These are phyloP conservation scores for Pseudolaguvia tuberculata DNA, from an alignment of 2,113 vertebrate species.

Conservation along the genomic window DNA sequence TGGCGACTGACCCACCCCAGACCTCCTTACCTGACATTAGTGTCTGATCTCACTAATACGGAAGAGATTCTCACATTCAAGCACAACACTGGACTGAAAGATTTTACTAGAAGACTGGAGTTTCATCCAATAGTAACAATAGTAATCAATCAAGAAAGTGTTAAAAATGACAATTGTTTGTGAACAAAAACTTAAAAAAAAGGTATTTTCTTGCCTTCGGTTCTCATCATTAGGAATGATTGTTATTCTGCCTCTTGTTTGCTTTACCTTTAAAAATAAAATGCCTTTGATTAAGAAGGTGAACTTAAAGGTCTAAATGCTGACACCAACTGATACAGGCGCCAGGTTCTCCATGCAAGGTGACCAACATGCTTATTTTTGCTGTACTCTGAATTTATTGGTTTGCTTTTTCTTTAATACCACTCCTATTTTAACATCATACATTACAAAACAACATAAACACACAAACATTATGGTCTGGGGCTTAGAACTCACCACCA, in stretches of 20 bases:
- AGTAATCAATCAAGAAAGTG: no score
- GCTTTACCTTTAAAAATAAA: slow-evolving; percentile 18
- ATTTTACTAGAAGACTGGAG: no score
- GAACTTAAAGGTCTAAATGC: neutral
- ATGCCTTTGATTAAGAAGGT: slow-evolving; percentile 2
- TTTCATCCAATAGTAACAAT: no score
- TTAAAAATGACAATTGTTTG: no score
- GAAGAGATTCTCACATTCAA: no score
- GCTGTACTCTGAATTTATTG: neutral
- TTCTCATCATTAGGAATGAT: neutral
- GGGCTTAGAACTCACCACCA: neutral
- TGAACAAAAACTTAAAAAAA: no score
- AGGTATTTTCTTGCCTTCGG: neutral
- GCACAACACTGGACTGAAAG: no score
- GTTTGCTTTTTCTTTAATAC: neutral
- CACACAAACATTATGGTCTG: neutral
- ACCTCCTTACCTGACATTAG: no score
- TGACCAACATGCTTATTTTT: slow-evolving; percentile 15
- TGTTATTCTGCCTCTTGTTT: neutral
- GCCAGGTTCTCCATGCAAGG: neutral
- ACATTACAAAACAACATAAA: slow-evolving; percentile 13
- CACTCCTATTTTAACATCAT: slow-evolving; percentile 1
- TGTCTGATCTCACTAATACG: no score
- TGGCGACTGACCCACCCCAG: no score
- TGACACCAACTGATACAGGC: slow-evolving; percentile 33